Base-by-base conservation (phyloP, 1,140 invertebrate genomes). In the Drosophila erecta region DNA sequence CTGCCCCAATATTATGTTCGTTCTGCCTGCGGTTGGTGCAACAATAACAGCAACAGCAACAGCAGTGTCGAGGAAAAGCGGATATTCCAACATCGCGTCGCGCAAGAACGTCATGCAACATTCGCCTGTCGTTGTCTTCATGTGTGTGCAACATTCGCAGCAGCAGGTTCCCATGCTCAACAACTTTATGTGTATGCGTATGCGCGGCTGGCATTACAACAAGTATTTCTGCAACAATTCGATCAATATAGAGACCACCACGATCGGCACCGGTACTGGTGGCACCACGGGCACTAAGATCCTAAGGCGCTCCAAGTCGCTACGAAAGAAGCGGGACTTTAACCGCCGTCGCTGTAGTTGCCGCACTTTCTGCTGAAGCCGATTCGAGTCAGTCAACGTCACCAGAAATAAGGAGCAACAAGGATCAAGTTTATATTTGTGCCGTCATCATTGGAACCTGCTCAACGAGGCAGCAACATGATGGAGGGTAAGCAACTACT, bases 91-190 rank as follows among this genome's bases (percentile, higher is more conserved):
- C 56, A 49, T 14, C 47, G 51, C 57, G 58, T 50, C 37, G 44
- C 49, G 69, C 70, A 46, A 41, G 78, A 79, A 79, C 84, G 84
- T 89, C 79, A 89, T 87, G 84, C 84, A 89, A 89, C 64, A 83
- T 58, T 84, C 79, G 72, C 72, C 80, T 84, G 79, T 46, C 79
- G 76, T 77, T 77, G 62, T 65, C 79, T 71, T 44, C 72, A 87
- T 89, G 83, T 87, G 79, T 79, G 54, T 89, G 79, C 84, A 89
- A 84, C 84, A 89, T 77, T 89, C 79, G 27, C 79, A 83, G 72
- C 84, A 89, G 72, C 84, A 89, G 76, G 64, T 89, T 89, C 69
- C 84, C 76, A 89, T 89, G 84, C 67, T 80, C 14, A 90, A 78
- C 38, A 74, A 80, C 64, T 84, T 65, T 38, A 84, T 84, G 80